phyloP scores from a whole-genome alignment of 1,140 invertebrate species.

The Nautilus pompilius region DNA sequence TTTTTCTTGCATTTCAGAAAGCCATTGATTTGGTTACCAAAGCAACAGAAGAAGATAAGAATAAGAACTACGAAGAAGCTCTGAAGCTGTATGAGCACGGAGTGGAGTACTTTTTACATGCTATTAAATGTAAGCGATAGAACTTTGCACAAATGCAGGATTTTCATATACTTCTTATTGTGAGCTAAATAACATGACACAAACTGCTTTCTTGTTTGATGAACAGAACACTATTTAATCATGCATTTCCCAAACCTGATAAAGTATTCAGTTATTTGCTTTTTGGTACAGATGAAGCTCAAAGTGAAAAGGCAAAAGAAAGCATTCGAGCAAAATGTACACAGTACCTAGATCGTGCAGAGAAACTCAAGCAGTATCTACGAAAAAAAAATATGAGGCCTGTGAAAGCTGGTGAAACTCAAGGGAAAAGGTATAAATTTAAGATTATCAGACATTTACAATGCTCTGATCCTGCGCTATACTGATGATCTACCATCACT shows the following conservation, averaged over 20 bases:
- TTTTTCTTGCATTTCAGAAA: too few relatives aligned
- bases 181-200: too few relatives aligned
- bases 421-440: constrained; percentile 11
- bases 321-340: constrained; percentile 89
- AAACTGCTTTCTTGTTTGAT: too few relatives aligned
- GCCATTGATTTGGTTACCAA: constrained; percentile 97
- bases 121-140: constrained; percentile 95
- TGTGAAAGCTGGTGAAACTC: constrained; percentile 73
- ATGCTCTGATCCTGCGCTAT: too few relatives aligned
- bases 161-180: too few relatives aligned
- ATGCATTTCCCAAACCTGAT: too few relatives aligned
- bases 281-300: constrained; percentile 92
- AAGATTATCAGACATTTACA: too few relatives aligned
- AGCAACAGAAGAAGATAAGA: constrained; percentile 97
- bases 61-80: constrained; percentile 97
- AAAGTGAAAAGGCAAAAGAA: constrained; percentile 88
- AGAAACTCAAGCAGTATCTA: constrained; percentile 93
- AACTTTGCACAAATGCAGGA: too few relatives aligned
- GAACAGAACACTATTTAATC: too few relatives aligned
- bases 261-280: too few relatives aligned
- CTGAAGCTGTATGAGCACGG: constrained; percentile 90
- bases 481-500: too few relatives aligned
- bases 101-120: constrained; percentile 99
- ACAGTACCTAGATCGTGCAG: constrained; percentile 93
- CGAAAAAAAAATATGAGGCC: constrained; percentile 71